Base-by-base conservation (phyloP, 2,797 vertebrate species). In the Poecilia wingei region DNA sequence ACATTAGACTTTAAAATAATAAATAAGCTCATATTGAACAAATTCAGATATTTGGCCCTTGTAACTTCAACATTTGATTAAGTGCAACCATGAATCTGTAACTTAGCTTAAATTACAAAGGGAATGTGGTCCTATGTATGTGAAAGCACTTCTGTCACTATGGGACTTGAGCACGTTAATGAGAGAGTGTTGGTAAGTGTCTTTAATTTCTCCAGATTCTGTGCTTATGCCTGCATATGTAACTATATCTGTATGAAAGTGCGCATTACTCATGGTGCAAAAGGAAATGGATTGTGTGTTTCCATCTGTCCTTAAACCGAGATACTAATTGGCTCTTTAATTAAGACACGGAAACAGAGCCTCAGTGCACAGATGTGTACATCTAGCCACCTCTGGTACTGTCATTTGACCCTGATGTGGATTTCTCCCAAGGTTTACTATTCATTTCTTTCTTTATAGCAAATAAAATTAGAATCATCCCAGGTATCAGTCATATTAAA, bases 281-380 rank as follows among this genome's bases (percentile, higher is more conserved):
- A 28, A 89, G 91, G 90, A 93, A 93, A 93, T 84, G 82, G 83
- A 76, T 82, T 83, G 76, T 87, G 80, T 89, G 81, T 88, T 92
- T 90, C 82, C 75, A 86, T 81, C 79, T 46, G 33, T 85, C 70
- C 13, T 92, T 87, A 89, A 89, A 84, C 76, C 2, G 53, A 76
- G 83, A 80, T 84, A 84, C 81, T 91, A 93, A 93, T 93, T 91
- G 86, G 75, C 76, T 84, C 87, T 88, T 90, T 88, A 91, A 93
- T 92, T 89, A 91, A 85, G 86, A 86, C 76, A 80, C n/a, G 78
- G 91, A 91, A 93, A 91, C 85, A 77, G 78, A 79, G 74, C 49
- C 76, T 76, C 36, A 61, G 76, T 55, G 71, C 68, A 77, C 79
- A 82, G 66, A 82, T 31, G 10, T 53, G 66, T 72, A 75, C 77